Base-by-base conservation (phyloP, 2,113 vertebrate genomes). In the Paralichthys olivaceus region DNA sequence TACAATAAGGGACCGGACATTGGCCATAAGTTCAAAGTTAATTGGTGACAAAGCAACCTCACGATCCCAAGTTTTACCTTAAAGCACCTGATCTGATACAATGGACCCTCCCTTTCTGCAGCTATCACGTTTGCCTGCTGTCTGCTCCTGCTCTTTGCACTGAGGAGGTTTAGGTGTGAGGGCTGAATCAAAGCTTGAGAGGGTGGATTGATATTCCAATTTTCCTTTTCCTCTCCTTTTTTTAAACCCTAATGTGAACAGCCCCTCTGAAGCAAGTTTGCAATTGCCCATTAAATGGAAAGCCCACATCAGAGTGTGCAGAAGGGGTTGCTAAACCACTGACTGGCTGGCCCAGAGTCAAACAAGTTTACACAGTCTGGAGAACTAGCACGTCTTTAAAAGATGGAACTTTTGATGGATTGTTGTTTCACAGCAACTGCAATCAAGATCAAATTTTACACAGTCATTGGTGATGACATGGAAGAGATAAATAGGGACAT, bases 131-230 rank as follows among this genome's bases (percentile, higher is more conserved):
- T 80, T 65, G 55, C 11, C 62, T 73, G 66, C 72, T 43, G 71
- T 80, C 80, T 72, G 82, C 75, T 83, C 72, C 53, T 77, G 61
- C 72, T 71, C 70, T 51, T 47, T 28, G 69, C 62, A 74, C 69
- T 62, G 25, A 80, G 75, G 62, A 83, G 73, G 62, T 79, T 75
- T 63, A 80, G 76, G 43, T 61, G 77, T 20, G 19, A 75, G 80
- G 67, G 45, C 61, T 75, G 78, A 86, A 86, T 92, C 83, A 87
- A 88, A 89, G 56, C 62, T 63, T 4, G 55, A 79, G 70, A 78
- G 57, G 62, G 65, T 56, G 69, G 79, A 91, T 91, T 94, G 87
- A 91, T 84, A 94, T 93, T 94, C 90, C 55, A 40, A 29, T 29
- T 29, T 29, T 29, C 28, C 28, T 29, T 29, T 29, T 29, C 28